phyloP scores from a whole-genome alignment of 2,888 invertebrate species.

The Petrophora chlorosata region DNA sequence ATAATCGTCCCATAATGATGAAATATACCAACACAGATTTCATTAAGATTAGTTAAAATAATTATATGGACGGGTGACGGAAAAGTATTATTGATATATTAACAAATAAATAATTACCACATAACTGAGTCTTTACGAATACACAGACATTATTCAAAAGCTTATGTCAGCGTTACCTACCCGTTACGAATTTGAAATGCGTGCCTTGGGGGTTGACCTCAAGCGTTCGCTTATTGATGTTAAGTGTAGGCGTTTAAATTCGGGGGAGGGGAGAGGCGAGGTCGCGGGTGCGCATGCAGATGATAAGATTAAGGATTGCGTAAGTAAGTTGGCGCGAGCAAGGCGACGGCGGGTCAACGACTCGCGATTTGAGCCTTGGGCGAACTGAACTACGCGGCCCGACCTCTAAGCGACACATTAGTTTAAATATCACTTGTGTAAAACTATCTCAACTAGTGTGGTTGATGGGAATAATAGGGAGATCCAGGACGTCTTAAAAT shows the following conservation, averaged over 20 bases:
- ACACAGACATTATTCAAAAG: conserved; percentile 15
- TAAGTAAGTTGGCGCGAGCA: conserved; percentile 72
- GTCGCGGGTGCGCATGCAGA: conserved; percentile 71
- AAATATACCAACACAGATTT: no score
- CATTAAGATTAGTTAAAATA: no score
- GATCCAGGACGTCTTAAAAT: background rate
- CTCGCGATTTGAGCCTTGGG: conserved; percentile 74
- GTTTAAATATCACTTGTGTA: conserved; percentile 44
- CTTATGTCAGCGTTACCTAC: conserved; percentile 36
- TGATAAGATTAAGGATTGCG: conserved; percentile 82
- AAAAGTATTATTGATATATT: no score
- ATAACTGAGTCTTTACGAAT: no score
- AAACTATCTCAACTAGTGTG: conserved; percentile 5
- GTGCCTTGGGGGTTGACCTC: conserved; percentile 52
- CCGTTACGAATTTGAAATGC: conserved; percentile 45
- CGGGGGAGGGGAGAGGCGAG: conserved; percentile 68
- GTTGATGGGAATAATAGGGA: no score
- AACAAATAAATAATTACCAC: background rate
- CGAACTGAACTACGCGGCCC: conserved; percentile 64
- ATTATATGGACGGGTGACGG: no score
- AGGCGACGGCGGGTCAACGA: conserved; percentile 81
- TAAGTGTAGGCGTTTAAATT: conserved; percentile 56
- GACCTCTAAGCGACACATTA: conserved; percentile 72
- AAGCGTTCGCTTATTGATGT: conserved; percentile 42
- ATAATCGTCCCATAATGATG: no score